These are phyloP conservation scores for Threskiornis aethiopicus DNA, from an alignment of 2,797 vertebrate species.

Conservation along the genomic window DNA sequence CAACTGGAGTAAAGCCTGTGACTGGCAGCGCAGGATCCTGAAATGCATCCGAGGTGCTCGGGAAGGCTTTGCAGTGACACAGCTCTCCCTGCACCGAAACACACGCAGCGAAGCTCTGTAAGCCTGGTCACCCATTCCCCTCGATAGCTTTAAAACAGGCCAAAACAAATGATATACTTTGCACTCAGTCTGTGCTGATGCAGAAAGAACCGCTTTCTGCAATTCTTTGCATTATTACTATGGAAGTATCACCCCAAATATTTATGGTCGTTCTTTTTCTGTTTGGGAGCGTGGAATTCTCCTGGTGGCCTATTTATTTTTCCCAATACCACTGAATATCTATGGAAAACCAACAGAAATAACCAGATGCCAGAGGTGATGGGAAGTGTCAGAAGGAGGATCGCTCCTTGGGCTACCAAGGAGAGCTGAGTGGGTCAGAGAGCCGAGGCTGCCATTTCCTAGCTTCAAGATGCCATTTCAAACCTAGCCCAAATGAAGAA, in stretches of 20 bases:
- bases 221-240: not conserved
- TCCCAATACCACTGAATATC: not conserved
- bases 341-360: not conserved
- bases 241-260: not conserved
- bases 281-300: not conserved
- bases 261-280: not conserved
- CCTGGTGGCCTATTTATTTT: not conserved
- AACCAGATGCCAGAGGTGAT: not conserved
- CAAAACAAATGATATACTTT: not conserved
- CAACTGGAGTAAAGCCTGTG: not conserved
- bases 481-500: not conserved
- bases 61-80: not conserved
- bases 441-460: not conserved
- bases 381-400: not conserved
- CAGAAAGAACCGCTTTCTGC: not conserved
- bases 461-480: not conserved
- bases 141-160: not conserved
- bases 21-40: not conserved
- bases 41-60: not conserved
- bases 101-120: rapidly evolving
- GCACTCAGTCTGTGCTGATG: not conserved
- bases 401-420: not conserved
- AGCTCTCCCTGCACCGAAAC: not conserved
- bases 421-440: not conserved
- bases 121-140: not conserved